Evolutionary conservation across 1,140 invertebrate genomes (phyloP).

Genomic region (Drosophila leontia): DNA sequence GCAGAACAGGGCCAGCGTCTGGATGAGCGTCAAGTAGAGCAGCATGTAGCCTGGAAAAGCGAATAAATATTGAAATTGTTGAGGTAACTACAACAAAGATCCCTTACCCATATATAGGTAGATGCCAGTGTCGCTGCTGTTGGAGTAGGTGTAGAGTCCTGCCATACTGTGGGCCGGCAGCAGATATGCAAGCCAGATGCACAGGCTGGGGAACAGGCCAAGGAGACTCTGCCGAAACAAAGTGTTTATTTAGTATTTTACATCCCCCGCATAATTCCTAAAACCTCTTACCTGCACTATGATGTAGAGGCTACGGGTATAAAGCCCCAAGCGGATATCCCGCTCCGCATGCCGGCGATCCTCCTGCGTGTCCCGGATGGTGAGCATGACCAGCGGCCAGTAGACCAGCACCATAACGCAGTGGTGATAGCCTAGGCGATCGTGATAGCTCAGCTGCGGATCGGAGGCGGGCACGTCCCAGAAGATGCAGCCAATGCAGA

Average conservation of each 20-base stretch:
- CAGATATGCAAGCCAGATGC: constrained; percentile 92
- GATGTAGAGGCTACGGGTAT: constrained; percentile 92
- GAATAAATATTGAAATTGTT: neutral
- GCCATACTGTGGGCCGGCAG: constrained; percentile 96
- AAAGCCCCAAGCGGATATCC: constrained; percentile 92
- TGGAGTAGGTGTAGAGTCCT: constrained; percentile 89
- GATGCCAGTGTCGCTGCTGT: constrained; percentile 88
- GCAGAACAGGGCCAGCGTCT: constrained; percentile 88
- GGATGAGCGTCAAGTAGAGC: constrained; percentile 90
- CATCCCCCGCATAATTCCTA: neutral
- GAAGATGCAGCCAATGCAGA: constrained; percentile 94
- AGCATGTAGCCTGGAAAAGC: constrained; percentile 89
- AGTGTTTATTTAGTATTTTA: neutral
- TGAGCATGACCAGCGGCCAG: constrained; percentile 91
- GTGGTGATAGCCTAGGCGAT: constrained; percentile 94
- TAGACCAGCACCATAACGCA: constrained; percentile 90
- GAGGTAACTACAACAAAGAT: neutral
- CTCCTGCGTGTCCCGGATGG: constrained; percentile 89
- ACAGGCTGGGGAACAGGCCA: constrained; percentile 85
- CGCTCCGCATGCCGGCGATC: constrained; percentile 90
- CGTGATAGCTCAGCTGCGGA: constrained; percentile 89
- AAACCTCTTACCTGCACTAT: constrained; percentile 84
- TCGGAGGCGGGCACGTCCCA: constrained; percentile 94
- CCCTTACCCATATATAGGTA: constrained; percentile 90
- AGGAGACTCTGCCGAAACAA: constrained; percentile 60